Evolutionary conservation across 2,797 vertebrate species (phyloP), one percentile per base, ranked within the genome.

Genomic region (Hippopotamyrus pictus): DNA sequence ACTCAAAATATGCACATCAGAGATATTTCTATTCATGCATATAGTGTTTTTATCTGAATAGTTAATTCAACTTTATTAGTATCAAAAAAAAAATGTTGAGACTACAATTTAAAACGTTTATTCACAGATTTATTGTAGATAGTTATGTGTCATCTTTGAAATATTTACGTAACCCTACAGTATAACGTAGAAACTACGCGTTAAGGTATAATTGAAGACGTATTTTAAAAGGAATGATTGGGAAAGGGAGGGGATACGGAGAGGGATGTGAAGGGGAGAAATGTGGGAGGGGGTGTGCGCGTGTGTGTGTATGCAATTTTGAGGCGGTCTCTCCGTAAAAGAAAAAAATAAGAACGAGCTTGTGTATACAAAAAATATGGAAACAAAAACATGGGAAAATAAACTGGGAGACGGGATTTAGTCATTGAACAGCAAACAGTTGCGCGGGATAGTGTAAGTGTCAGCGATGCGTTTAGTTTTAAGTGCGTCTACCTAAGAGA

Each of bases 381-480:
- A 87, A 48, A 57, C 29, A 87, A 87, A 50, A 85, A 76, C 46
- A 46, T 44, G 29, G 29, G 9, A 3, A 86, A 59, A 54, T 29
- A 86, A 87, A 19, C 48, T 53, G 84, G 48, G 50, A 54, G 65
- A 86, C 83, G 37, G 37, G 57, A 69, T 73, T 33, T 41, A 76
- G 12, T n/a, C 25, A 84, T 22, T 57, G 82, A 86, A 89, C 44
- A 41, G 59, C 62, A 73, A 14, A 48, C 50, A 89, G 59, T 76
- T 69, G 85, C 37, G 50, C 89, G 87, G 88, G 59, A 89, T 41
- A 89, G 73, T 53, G 59, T n/a, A 46, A 87, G 44, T 88, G 86
- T 62, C 41, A 51, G 76, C 53, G 90, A 91, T 89, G 91, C 50
- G 65, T 90, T 91, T 89, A 86, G 83, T 89, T 86, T 76, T 86